Conservation (phyloP, 2,113 vertebrate genomes). For the Globicephala melas region DNA sequence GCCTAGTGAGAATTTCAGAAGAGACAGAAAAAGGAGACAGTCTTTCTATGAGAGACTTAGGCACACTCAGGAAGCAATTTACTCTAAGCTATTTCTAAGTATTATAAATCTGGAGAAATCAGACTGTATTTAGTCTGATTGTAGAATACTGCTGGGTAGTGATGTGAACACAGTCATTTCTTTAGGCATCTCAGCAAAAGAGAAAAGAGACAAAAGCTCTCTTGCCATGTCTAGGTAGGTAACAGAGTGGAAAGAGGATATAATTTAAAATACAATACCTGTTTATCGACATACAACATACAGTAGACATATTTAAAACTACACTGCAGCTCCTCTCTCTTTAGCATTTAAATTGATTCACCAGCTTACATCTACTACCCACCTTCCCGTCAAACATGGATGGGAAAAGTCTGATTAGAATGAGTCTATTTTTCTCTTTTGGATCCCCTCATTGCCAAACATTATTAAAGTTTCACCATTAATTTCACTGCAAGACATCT, state of each 20-base stretch:
- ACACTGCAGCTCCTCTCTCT: background rate
- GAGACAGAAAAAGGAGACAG: background rate
- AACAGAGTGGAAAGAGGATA: slow-evolving; percentile 31
- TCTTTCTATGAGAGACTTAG: background rate
- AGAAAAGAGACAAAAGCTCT: background rate
- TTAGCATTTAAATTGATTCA: slow-evolving; percentile 52
- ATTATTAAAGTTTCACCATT: slow-evolving; percentile 31
- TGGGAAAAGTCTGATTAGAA: slow-evolving; percentile 30
- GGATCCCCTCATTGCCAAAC: slow-evolving; percentile 28
- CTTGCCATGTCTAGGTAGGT: background rate
- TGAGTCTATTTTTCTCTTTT: slow-evolving; percentile 26
- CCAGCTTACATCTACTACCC: background rate
- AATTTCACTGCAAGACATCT: slow-evolving; percentile 43
- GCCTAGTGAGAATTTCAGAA: background rate
- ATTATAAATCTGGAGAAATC: slow-evolving; percentile 20
- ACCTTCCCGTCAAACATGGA: slow-evolving; percentile 18
- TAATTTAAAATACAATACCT: slow-evolving; percentile 30
- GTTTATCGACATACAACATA: slow-evolving; percentile 21
- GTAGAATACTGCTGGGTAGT: background rate
- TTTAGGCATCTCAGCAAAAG: background rate
- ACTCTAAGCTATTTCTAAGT: background rate
- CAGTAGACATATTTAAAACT: slow-evolving; percentile 33
- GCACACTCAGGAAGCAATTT: background rate
- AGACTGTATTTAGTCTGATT: slow-evolving; percentile 3
- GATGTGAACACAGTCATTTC: background rate